Percentiles rank a stretch among this genome's conserved stretches.
These are phyloP conservation scores for Enteromius anoplus DNA, from an alignment of 2,797 vertebrate species.

Conservation along the genomic window DNA sequence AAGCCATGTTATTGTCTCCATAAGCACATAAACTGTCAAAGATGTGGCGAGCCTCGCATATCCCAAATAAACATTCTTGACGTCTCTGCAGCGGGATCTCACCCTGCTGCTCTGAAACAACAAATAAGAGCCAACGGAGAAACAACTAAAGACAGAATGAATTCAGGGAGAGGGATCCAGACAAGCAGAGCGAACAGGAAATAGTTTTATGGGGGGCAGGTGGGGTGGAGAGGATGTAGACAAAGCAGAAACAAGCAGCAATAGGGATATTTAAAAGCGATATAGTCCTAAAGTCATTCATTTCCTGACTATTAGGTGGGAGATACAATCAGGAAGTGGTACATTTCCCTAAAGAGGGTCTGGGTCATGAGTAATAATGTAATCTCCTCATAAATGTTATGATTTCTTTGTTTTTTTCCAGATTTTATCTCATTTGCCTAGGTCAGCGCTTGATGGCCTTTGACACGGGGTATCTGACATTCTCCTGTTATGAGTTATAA, in stretches of 20 bases:
- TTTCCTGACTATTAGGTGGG: conserved; percentile 28
- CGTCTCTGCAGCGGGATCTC: conserved; percentile 54
- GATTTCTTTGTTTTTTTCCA: conserved; percentile 30
- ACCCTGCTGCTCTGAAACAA: conserved; percentile 44
- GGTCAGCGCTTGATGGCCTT: conserved; percentile 59
- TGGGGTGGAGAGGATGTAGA: conserved; percentile 35
- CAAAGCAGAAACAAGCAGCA: conserved; percentile 34
- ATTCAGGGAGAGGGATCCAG: conserved; percentile 12
- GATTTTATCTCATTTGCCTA: conserved; percentile 36
- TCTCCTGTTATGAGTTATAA: conserved; percentile 33
- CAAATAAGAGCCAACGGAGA: conserved; percentile 40
- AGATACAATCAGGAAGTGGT: conserved; percentile 46
- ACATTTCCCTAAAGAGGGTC: conserved; percentile 41
- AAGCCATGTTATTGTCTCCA: conserved; percentile 52
- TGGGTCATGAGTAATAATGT: conserved; percentile 50
- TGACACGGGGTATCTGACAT: conserved; percentile 69
- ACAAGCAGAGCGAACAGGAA: conserved; percentile 48
- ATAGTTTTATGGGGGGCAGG: conserved; percentile 44
- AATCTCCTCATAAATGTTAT: conserved; percentile 51
- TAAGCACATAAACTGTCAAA: conserved; percentile 63
- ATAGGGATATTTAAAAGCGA: conserved; percentile 7
- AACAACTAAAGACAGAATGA: conserved; percentile 27
- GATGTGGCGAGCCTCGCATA: conserved; percentile 60
- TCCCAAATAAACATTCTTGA: conserved; percentile 60
- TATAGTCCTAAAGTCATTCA: conserved; percentile 16